A percentile compares a stretch with the other conserved stretches of the same genome.
Conservation (phyloP, 2,888 invertebrate species). For the Ganaspis brasiliensis region DNA sequence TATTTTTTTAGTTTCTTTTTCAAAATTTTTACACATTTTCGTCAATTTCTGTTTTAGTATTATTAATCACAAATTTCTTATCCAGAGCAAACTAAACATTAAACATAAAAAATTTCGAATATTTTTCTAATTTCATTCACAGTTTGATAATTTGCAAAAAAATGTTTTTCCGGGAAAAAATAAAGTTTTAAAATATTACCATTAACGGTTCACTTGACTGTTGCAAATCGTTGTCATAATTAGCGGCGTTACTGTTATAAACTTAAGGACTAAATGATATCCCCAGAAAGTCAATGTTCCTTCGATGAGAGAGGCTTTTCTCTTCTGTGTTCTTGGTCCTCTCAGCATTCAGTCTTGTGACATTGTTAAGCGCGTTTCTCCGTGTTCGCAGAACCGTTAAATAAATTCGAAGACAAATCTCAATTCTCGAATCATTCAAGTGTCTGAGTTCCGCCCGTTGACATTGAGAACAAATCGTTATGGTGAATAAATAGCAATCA, state of each 20-base stretch:
- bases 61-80: too few species aligned
- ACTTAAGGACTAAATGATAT: constrained; percentile 47
- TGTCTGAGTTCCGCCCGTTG: constrained; percentile 30
- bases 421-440: constrained; percentile 31
- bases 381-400: constrained; percentile 36
- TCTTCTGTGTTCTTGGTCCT: constrained; percentile 57
- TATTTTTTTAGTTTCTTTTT: too few species aligned
- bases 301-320: constrained; percentile 45
- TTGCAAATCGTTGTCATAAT: constrained; percentile 51
- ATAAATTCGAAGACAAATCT: constrained; percentile 24
- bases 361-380: constrained; percentile 63
- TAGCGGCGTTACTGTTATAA: constrained; percentile 33
- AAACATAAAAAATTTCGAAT: too few species aligned
- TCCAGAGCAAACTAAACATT: too few species aligned
- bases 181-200: background rate
- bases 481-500: constrained; percentile 17
- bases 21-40: too few species aligned
- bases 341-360: constrained; percentile 65
- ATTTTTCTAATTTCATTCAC: too few species aligned
- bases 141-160: too few species aligned
- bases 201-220: constrained; percentile 10
- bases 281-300: constrained; percentile 56
- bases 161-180: background rate
- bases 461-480: constrained; percentile 38
- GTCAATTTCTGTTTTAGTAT: too few species aligned